Evolutionary conservation across 2,797 vertebrate genomes (phyloP).

Genomic region (Sebastolobus alascanus): DNA sequence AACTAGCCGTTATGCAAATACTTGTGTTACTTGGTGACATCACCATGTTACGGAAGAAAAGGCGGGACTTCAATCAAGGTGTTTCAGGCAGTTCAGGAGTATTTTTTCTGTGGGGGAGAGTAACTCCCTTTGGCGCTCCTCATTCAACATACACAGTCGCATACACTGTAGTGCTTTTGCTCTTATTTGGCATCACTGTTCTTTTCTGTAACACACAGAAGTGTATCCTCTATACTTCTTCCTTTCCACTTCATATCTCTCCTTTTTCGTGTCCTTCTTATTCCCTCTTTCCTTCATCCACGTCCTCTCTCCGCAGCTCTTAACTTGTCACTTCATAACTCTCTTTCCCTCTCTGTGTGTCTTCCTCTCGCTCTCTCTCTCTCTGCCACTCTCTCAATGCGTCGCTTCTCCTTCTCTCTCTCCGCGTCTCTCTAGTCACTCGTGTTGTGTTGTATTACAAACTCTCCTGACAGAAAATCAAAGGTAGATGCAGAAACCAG

Average conservation of each 20-base stretch:
- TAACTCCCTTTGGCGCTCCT: background rate
- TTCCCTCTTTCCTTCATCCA: background rate
- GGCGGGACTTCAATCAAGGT: too few species aligned
- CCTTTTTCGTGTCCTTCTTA: background rate
- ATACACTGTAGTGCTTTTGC: background rate
- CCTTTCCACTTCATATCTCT: background rate
- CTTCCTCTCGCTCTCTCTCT: background rate
- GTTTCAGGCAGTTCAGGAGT: too few species aligned
- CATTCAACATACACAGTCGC: background rate
- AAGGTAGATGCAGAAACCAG: slow-evolving; percentile 53
- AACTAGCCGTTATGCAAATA: too few species aligned
- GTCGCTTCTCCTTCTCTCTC: background rate
- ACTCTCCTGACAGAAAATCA: slow-evolving; percentile 66
- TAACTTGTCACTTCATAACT: background rate
- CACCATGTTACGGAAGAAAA: too few species aligned
- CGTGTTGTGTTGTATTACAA: slow-evolving; percentile 54
- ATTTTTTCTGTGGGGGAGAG: too few species aligned
- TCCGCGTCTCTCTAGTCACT: slow-evolving; percentile 6
- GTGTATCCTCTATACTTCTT: background rate
- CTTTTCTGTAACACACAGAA: background rate
- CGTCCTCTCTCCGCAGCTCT: background rate
- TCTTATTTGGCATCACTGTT: background rate
- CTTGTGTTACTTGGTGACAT: too few species aligned
- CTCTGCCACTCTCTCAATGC: slow-evolving; percentile 9
- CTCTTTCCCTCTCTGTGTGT: background rate